A percentile compares a stretch with the other conserved stretches of the same genome.
These are phyloP conservation scores for Parazoanthus swiftii DNA, from an alignment of 92 coral and sea anemone genomes.

Conservation along the genomic window DNA sequence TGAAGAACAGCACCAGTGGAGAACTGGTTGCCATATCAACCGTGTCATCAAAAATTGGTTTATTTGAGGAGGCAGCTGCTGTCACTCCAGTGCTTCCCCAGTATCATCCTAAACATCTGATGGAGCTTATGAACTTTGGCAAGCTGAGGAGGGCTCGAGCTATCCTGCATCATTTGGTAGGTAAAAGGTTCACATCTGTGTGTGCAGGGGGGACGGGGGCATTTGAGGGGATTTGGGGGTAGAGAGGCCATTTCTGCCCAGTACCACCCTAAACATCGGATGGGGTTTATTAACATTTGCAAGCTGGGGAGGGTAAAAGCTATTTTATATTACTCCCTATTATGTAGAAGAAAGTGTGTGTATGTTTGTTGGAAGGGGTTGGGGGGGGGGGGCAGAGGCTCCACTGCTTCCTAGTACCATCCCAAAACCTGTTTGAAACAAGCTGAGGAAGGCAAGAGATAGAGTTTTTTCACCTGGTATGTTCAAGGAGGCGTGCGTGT, in stretches of 20 bases:
- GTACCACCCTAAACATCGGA: slow-evolving; percentile 92
- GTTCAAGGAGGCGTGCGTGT: too few relatives aligned
- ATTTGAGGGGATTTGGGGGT: too few relatives aligned
- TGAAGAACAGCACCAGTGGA: slow-evolving; percentile 53
- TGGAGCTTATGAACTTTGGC: slow-evolving; percentile 98
- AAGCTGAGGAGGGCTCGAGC: slow-evolving; percentile 94
- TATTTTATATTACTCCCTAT: slow-evolving; percentile 81
- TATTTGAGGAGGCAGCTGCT: slow-evolving; percentile 91
- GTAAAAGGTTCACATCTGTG: neutral
- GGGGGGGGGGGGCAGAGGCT: too few relatives aligned
- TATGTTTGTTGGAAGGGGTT: too few relatives aligned
- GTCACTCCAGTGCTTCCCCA: slow-evolving; percentile 94
- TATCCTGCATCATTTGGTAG: slow-evolving; percentile 88
- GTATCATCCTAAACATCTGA: slow-evolving; percentile 96
- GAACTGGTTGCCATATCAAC: slow-evolving; percentile 73
- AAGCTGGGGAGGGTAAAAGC: slow-evolving; percentile 92
- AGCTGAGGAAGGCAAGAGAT: too few relatives aligned
- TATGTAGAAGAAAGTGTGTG: neutral
- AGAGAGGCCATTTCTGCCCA: slow-evolving; percentile 81
- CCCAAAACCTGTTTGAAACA: too few relatives aligned
- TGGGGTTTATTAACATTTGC: slow-evolving; percentile 95
- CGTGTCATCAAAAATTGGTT: slow-evolving; percentile 72
- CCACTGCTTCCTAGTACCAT: too few relatives aligned
- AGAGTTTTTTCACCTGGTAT: too few relatives aligned
- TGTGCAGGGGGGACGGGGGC: neutral